Conservation (phyloP, 2,888 invertebrate species). For the Ophion ventricosus region DNA sequence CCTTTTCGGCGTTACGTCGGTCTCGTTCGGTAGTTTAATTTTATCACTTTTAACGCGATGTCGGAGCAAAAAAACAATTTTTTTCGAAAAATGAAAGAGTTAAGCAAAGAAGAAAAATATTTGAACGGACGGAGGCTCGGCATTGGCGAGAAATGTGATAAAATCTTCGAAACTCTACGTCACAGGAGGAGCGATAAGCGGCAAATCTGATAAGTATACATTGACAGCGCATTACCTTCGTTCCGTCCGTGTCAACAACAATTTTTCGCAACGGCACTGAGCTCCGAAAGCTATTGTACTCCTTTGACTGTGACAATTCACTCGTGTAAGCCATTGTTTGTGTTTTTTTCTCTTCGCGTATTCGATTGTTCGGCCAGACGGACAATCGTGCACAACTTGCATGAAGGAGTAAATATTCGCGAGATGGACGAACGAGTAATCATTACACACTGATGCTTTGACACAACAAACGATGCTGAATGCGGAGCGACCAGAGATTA, state of each 20-base stretch:
- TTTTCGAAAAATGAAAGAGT: not conserved
- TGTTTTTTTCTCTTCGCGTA: conserved; percentile 8
- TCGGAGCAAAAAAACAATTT: not conserved
- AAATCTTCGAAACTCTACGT: not conserved
- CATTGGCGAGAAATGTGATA: not conserved
- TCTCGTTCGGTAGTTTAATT: not conserved
- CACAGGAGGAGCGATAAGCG: not conserved
- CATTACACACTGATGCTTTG: conserved; percentile 10
- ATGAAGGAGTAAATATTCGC: conserved; percentile 19
- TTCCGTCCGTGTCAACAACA: conserved; percentile 91
- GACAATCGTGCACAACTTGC: conserved; percentile 11
- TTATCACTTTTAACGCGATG: not conserved
- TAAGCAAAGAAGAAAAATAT: not conserved
- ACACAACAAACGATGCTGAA: not conserved
- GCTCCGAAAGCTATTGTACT: conserved; percentile 92
- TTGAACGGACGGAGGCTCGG: not conserved
- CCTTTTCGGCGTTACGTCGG: not conserved
- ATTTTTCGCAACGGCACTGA: conserved; percentile 90
- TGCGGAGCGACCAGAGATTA: not conserved
- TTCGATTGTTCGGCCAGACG: conserved; percentile 29
- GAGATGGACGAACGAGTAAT: conserved; percentile 1
- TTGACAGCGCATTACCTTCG: conserved; percentile 86
- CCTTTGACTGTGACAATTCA: conserved; percentile 90
- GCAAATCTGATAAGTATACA: conserved; percentile 4
- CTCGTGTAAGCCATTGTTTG: conserved; percentile 87